A percentile compares a stretch with the other conserved stretches of the same genome.
Evolutionary conservation across 1,140 invertebrate genomes (phyloP).

Genomic region (Drosophila bocki): DNA sequence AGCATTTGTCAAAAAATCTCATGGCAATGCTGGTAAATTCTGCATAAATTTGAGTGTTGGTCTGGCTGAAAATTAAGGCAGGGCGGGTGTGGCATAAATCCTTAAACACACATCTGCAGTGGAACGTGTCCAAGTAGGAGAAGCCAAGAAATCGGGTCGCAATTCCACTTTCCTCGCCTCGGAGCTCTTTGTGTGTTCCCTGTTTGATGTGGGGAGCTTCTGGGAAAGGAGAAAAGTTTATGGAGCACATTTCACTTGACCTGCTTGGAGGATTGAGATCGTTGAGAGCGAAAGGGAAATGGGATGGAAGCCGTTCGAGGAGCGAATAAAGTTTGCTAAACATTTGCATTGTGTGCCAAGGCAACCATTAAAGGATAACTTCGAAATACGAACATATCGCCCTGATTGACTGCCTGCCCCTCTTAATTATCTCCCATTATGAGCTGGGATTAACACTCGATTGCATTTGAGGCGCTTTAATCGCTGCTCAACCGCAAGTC

Average conservation of each 20-base stretch:
- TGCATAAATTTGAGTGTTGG: constrained; percentile 29
- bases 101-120: constrained; percentile 27
- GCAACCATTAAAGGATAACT: constrained; percentile 2
- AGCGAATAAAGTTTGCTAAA: constrained; percentile 15
- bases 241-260: constrained; percentile 66
- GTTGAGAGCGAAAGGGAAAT: constrained; percentile 39
- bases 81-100: constrained; percentile 9
- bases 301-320: constrained; percentile 25
- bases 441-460: constrained; percentile 19
- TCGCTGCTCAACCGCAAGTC: constrained; percentile 40
- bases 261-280: constrained; percentile 41
- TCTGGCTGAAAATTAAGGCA: neutral
- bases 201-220: constrained; percentile 10
- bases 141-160: constrained; percentile 58
- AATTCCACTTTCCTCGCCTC: constrained; percentile 49
- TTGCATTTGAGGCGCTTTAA: constrained; percentile 47
- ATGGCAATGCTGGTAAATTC: constrained; percentile 10
- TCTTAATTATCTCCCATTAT: constrained; percentile 42
- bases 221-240: constrained; percentile 46
- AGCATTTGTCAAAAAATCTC: constrained; percentile 55
- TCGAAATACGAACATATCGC: neutral
- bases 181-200: constrained; percentile 52
- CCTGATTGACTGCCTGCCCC: constrained; percentile 16
- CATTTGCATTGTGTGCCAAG: constrained; percentile 55
- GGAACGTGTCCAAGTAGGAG: constrained; percentile 54